Conservation (phyloP, 2,888 invertebrate genomes). For the Arge pagana region DNA sequence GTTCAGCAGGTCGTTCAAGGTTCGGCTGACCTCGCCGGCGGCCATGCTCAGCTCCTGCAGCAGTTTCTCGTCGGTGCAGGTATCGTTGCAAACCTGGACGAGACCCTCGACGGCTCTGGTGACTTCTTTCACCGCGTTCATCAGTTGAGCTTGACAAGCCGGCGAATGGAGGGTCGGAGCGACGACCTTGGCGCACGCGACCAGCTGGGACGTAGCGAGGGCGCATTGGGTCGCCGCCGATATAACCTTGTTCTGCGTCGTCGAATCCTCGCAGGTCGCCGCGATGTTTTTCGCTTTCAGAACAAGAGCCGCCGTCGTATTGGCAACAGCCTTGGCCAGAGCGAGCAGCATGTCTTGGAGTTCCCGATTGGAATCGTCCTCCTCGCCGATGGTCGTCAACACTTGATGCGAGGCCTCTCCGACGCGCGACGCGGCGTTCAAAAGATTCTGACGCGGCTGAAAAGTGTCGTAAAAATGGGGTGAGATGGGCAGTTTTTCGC, state of each 20-base stretch:
- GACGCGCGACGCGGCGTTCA: slow-evolving; percentile 94
- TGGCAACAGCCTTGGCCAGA: slow-evolving; percentile 96
- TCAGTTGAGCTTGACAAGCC: slow-evolving; percentile 87
- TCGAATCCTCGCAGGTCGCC: slow-evolving; percentile 80
- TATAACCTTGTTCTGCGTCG: slow-evolving; percentile 85
- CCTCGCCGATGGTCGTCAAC: slow-evolving; percentile 89
- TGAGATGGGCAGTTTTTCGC: not conserved
- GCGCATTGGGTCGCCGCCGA: slow-evolving; percentile 97
- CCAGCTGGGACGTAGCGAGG: slow-evolving; percentile 94
- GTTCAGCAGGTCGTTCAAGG: slow-evolving; percentile 85
- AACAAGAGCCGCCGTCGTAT: slow-evolving; percentile 95
- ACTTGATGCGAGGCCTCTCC: slow-evolving; percentile 97
- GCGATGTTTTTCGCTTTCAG: slow-evolving; percentile 96
- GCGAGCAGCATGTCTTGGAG: slow-evolving; percentile 89
- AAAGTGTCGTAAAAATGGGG: not conserved
- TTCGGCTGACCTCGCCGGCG: slow-evolving; percentile 85
- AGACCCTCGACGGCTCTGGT: slow-evolving; percentile 89
- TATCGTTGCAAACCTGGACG: slow-evolving; percentile 79
- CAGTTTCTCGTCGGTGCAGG: slow-evolving; percentile 69
- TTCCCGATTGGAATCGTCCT: slow-evolving; percentile 82
- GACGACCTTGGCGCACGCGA: slow-evolving; percentile 95
- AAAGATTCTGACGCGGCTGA: slow-evolving; percentile 88
- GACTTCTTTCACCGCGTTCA: slow-evolving; percentile 91
- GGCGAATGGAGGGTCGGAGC: slow-evolving; percentile 82
- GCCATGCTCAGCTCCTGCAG: slow-evolving; percentile 80